phyloP scores from a whole-genome alignment of 2,888 invertebrate genomes.

The Laspeyria flexula region DNA sequence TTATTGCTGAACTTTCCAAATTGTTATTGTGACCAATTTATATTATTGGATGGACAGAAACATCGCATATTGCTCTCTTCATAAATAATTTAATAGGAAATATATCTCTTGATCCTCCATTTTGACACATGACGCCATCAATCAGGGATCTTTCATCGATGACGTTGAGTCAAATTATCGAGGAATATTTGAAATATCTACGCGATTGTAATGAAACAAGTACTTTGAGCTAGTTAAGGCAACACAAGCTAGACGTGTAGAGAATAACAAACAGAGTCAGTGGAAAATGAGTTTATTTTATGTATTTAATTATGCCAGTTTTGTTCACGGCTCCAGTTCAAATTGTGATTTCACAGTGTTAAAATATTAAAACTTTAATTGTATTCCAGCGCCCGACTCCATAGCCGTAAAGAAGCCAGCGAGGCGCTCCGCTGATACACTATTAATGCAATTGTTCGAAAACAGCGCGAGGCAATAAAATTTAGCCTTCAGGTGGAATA shows the following conservation, averaged over 20 bases:
- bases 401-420: conserved; percentile 75
- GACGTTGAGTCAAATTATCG: too few species aligned
- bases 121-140: background rate
- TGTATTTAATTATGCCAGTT: conserved; percentile 58
- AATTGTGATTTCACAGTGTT: conserved; percentile 67
- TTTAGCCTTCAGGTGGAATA: conserved; percentile 81
- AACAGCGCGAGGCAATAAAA: conserved; percentile 80
- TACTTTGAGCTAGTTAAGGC: too few species aligned
- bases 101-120: background rate
- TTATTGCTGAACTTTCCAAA: conserved; percentile 22
- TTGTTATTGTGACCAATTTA: conserved; percentile 14
- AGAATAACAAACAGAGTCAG: conserved; percentile 12
- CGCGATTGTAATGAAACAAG: too few species aligned
- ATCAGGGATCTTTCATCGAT: background rate
- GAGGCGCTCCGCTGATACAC: conserved; percentile 78
- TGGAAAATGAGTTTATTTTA: conserved; percentile 49
- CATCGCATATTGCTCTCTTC: background rate
- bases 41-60: conserved; percentile 7
- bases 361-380: conserved; percentile 82
- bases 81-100: background rate
- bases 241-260: background rate
- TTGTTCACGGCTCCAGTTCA: conserved; percentile 50
- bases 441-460: conserved; percentile 85
- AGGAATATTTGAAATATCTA: too few species aligned
- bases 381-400: conserved; percentile 67